phyloP scores from a whole-genome alignment of 2,113 vertebrate genomes.

The Chaetodon auriga region DNA sequence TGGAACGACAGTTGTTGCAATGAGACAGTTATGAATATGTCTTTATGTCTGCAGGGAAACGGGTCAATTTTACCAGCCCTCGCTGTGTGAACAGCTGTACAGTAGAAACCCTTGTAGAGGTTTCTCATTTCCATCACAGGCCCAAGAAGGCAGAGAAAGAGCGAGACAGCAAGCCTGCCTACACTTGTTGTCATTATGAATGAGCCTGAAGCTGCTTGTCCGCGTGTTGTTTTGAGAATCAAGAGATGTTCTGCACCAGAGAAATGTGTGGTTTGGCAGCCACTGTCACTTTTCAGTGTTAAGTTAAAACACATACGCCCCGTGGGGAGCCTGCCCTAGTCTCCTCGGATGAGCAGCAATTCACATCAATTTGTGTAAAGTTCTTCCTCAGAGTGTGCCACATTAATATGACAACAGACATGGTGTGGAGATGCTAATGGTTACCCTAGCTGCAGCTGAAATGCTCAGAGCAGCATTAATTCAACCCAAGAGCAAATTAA shows the following conservation, averaged over 20 bases:
- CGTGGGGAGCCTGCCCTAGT: conserved; percentile 31
- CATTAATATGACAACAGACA: conserved; percentile 40
- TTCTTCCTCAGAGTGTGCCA: conserved; percentile 31
- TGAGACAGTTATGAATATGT: conserved; percentile 46
- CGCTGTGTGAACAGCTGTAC: conserved; percentile 60
- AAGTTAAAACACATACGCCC: conserved; percentile 41
- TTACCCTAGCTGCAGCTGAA: background rate
- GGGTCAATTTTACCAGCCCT: conserved; percentile 47
- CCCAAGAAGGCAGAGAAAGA: conserved; percentile 54
- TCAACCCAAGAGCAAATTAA: conserved; percentile 20
- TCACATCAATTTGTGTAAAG: conserved; percentile 42
- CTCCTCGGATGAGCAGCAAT: conserved; percentile 31
- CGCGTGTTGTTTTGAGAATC: conserved; percentile 58
- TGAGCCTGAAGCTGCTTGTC: conserved; percentile 69
- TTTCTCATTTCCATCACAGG: conserved; percentile 54
- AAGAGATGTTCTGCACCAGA: conserved; percentile 38
- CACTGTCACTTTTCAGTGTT: conserved; percentile 38
- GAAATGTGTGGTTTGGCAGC: conserved; percentile 35
- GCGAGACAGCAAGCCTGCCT: conserved; percentile 42
- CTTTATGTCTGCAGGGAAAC: conserved; percentile 55
- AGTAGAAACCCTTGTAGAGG: conserved; percentile 35
- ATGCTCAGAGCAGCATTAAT: conserved; percentile 36
- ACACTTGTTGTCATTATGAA: conserved; percentile 61
- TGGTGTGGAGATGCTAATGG: conserved; percentile 23
- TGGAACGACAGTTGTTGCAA: conserved; percentile 42